Evolutionary conservation across 1,140 invertebrate genomes (phyloP), one percentile per base, ranked within the genome.

Genomic region (Whitmania pigra): DNA sequence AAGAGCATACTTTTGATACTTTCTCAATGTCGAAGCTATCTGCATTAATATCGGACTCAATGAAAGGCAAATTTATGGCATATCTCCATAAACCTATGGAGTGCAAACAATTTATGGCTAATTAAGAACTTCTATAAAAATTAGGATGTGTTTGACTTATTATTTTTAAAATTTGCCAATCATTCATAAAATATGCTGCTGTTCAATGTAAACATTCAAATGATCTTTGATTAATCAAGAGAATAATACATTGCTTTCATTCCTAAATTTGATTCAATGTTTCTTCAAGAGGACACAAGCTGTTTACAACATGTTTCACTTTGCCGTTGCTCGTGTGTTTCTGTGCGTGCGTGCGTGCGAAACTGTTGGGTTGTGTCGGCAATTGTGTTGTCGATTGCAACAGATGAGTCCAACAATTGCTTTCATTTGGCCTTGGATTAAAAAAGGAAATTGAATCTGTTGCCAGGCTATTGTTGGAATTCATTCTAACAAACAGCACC

Each of bases 1-100:
- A 86, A 88, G 87, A 80, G 13, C 67, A 36, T 25, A 31, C 29
- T 1, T 31, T 27, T 27, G 3, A 63, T 6, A 15, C 29, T 20
- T 31, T 63, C 13, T 20, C 29, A 63, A 13, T 63, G 2, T n/a
- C 5, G 25, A n/a, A 5, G 20, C 20, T 20, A 63, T 63, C 20
- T 63, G 29, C 22, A 27, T 31, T 63, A 15, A 31, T 63, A 13
- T 25, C 18, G n/a, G n/a, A 7, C 11, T 63, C 20, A 15, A 63
- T 63, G 22, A 27, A 63, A 27, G 29, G 22, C 2, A 31, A 27
- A 25, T 63, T 31, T 63, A 18, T 27, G 22, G 22, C 11, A 63
- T 20, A 27, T 31, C 11, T n/a, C 20, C 25, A n/a, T 57, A 5
- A 27, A 17, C n/a, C 20, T 63, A 7, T 13, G 0, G 22, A 25